Evolutionary conservation across 2,113 vertebrate genomes (phyloP).

Genomic region (Sebastes schlegelii): DNA sequence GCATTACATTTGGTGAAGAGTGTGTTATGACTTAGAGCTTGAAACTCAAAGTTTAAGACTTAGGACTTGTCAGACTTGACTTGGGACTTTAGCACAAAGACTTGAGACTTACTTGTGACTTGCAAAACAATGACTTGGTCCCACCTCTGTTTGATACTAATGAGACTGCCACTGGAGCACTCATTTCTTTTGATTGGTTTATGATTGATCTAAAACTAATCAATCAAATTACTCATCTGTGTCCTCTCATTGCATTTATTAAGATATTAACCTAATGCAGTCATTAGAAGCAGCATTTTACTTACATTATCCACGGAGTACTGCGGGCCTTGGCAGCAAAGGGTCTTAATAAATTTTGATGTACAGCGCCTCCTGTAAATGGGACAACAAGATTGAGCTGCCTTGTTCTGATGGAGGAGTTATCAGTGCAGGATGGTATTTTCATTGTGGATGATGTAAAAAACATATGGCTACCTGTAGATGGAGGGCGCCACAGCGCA

Average conservation of each 20-base stretch:
- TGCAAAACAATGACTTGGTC: too few species aligned
- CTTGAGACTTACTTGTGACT: too few species aligned
- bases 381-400: slow-evolving; percentile 22
- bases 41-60: too few species aligned
- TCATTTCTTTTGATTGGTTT: slow-evolving; percentile 44
- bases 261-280: slow-evolving; percentile 18
- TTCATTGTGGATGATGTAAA: slow-evolving; percentile 18
- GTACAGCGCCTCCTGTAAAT: slow-evolving; percentile 73
- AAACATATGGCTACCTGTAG: slow-evolving; percentile 73
- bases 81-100: too few species aligned
- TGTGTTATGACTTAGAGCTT: too few species aligned
- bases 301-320: slow-evolving; percentile 79
- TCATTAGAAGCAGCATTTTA: slow-evolving; percentile 47
- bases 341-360: slow-evolving; percentile 57
- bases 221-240: slow-evolving; percentile 29
- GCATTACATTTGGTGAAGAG: too few species aligned
- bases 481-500: slow-evolving; percentile 64
- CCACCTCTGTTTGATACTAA: not conserved
- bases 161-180: not conserved
- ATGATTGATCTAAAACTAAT: slow-evolving; percentile 45
- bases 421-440: slow-evolving; percentile 35
- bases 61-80: too few species aligned
- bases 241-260: slow-evolving; percentile 8
- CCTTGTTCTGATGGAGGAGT: slow-evolving; percentile 30
- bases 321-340: slow-evolving; percentile 63